phyloP scores from a whole-genome alignment of 2,888 invertebrate genomes.

The Monopis laevigella region DNA sequence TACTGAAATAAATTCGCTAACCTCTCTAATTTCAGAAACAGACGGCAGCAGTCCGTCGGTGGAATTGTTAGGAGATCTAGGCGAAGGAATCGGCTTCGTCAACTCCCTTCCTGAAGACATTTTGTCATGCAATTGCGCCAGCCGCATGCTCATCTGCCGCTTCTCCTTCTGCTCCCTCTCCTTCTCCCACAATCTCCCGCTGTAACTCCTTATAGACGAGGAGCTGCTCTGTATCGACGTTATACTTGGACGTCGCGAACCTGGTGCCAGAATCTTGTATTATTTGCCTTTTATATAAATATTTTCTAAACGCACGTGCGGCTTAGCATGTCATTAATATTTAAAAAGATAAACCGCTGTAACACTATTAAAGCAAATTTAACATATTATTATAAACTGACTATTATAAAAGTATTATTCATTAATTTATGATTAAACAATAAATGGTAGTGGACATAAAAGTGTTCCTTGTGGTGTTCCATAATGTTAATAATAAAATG shows the following conservation, averaged over 20 bases:
- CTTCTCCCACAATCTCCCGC: conserved; percentile 80
- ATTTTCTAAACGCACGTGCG: too few species aligned
- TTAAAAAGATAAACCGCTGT: too few species aligned
- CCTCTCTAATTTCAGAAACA: conserved; percentile 83
- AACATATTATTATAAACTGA: too few species aligned
- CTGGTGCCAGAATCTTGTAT: conserved; percentile 62
- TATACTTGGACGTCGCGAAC: conserved; percentile 88
- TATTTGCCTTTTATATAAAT: too few species aligned
- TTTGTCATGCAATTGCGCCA: conserved; percentile 74
- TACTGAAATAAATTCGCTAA: too few species aligned
- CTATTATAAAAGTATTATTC: too few species aligned
- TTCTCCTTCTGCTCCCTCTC: conserved; percentile 85
- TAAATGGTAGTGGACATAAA: too few species aligned
- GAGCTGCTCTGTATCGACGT: conserved; percentile 86
- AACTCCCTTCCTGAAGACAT: conserved; percentile 60
- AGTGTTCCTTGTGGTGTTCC: too few species aligned
- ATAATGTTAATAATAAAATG: too few species aligned
- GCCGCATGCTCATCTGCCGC: conserved; percentile 79
- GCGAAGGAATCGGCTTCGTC: conserved; percentile 74
- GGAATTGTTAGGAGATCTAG: conserved; percentile 81
- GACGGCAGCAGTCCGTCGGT: conserved; percentile 85
- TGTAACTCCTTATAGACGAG: conserved; percentile 84
- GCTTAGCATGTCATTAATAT: too few species aligned
- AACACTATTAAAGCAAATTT: too few species aligned
- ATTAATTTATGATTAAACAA: too few species aligned